These are phyloP conservation scores for Zapus hudsonius DNA, from an alignment of 2,113 vertebrate species.

Conservation along the genomic window DNA sequence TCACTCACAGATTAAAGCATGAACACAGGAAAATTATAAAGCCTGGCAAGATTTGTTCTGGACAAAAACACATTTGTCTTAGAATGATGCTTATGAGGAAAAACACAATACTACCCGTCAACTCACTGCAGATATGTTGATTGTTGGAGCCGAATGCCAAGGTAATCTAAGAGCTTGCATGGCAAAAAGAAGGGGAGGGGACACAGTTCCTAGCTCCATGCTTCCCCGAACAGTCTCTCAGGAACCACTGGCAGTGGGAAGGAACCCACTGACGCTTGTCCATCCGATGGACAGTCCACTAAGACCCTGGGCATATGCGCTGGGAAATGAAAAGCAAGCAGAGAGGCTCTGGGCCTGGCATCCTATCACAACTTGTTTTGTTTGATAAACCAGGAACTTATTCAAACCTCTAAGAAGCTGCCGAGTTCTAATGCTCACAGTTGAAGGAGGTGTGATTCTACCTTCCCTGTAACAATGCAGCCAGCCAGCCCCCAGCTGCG, in stretches of 20 bases:
- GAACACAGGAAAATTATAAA: not conserved
- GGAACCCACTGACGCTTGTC: not conserved
- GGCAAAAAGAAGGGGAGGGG: too few species aligned
- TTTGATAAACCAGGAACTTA: conserved; percentile 15
- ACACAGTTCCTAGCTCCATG: not conserved
- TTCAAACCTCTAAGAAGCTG: conserved; percentile 20
- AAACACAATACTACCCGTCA: not conserved
- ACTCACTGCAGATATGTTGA: conserved; percentile 5
- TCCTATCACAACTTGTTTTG: not conserved
- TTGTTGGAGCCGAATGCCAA: not conserved
- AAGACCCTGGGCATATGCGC: not conserved
- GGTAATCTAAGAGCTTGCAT: conserved; percentile 17
- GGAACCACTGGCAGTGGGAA: not conserved
- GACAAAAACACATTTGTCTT: conserved; percentile 24
- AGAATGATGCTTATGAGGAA: not conserved
- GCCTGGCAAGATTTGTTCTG: not conserved
- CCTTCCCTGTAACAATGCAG: not conserved
- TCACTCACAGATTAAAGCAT: not conserved
- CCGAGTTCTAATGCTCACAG: conserved; percentile 16
- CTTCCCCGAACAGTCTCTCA: not conserved
- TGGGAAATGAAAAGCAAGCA: not conserved
- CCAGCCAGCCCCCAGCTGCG: not conserved
- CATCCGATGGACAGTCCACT: not conserved
- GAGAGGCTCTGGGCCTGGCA: not conserved
- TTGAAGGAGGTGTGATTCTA: not conserved